These are phyloP conservation scores for Podarcis raffonei DNA, from an alignment of 2,113 vertebrate genomes.

Conservation along the genomic window DNA sequence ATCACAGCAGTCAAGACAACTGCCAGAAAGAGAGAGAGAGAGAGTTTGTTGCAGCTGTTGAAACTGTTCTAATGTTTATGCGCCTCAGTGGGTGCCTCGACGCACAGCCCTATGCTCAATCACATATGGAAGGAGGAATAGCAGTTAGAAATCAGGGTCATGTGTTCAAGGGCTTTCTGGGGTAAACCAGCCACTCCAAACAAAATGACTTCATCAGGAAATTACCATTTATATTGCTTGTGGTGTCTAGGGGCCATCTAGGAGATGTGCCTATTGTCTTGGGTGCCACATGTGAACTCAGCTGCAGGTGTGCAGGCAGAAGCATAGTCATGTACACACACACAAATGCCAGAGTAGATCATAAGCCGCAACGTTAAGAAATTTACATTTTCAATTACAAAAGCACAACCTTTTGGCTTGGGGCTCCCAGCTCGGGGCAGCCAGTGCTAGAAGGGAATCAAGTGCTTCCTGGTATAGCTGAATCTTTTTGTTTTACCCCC, in stretches of 20 bases:
- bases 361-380: neutral
- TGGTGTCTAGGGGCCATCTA: constrained; percentile 23
- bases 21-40: neutral
- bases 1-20: neutral
- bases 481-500: neutral
- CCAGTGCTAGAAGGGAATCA: neutral
- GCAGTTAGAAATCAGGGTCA: constrained; percentile 6
- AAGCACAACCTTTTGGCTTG: neutral
- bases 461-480: neutral
- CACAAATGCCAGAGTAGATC: constrained; percentile 18
- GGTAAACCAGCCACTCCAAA: constrained; percentile 17
- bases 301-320: constrained; percentile 24
- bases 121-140: neutral
- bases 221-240: constrained; percentile 42
- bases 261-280: constrained; percentile 24
- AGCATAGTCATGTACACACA: neutral
- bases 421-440: neutral
- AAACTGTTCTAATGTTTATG: constrained; percentile 11
- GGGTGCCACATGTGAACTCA: constrained; percentile 7
- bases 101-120: neutral
- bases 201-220: constrained; percentile 29
- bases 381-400: constrained; percentile 24
- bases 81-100: neutral
- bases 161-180: constrained; percentile 23
- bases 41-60: neutral